phyloP scores from a whole-genome alignment of 2,888 invertebrate species.

The Polyommatus iphigenia region DNA sequence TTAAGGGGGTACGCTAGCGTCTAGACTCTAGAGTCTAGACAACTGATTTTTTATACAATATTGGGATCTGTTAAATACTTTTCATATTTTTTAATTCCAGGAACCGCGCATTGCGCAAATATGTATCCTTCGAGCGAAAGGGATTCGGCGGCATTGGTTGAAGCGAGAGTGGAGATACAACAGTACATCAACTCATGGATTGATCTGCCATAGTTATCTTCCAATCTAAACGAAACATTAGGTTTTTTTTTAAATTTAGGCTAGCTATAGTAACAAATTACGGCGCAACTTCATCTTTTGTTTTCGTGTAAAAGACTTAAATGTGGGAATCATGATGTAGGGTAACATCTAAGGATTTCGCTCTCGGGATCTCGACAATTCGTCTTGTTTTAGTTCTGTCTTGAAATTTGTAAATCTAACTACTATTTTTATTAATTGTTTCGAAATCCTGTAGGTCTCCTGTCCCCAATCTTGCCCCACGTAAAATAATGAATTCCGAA shows the following conservation, averaged over 20 bases:
- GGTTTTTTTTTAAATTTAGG: slow-evolving; percentile 27
- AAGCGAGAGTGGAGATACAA: slow-evolving; percentile 84
- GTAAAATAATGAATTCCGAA: neutral
- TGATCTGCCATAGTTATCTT: slow-evolving; percentile 36
- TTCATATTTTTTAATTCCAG: slow-evolving; percentile 60
- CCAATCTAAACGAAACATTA: slow-evolving; percentile 29
- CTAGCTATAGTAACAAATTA: slow-evolving; percentile 19
- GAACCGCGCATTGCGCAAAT: slow-evolving; percentile 96
- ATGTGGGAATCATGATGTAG: slow-evolving; percentile 1
- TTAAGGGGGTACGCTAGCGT: too few relatives aligned
- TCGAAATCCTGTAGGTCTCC: neutral
- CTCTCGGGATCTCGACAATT: slow-evolving; percentile 28
- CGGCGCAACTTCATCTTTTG: neutral
- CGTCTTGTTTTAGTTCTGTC: slow-evolving; percentile 3
- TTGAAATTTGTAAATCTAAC: neutral
- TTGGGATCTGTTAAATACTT: neutral
- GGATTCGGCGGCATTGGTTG: slow-evolving; percentile 84
- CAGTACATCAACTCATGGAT: slow-evolving; percentile 81
- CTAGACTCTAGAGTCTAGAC: too few relatives aligned
- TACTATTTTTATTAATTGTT: neutral
- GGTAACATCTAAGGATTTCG: slow-evolving; percentile 9
- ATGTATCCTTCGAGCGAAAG: slow-evolving; percentile 88
- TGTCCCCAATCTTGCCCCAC: neutral
- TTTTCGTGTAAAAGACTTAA: too few relatives aligned
- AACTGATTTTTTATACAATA: too few relatives aligned